Evolutionary conservation across 2,113 vertebrate species (phyloP), one percentile per base, ranked within the genome.

Genomic region (Melanerpes formicivorus): DNA sequence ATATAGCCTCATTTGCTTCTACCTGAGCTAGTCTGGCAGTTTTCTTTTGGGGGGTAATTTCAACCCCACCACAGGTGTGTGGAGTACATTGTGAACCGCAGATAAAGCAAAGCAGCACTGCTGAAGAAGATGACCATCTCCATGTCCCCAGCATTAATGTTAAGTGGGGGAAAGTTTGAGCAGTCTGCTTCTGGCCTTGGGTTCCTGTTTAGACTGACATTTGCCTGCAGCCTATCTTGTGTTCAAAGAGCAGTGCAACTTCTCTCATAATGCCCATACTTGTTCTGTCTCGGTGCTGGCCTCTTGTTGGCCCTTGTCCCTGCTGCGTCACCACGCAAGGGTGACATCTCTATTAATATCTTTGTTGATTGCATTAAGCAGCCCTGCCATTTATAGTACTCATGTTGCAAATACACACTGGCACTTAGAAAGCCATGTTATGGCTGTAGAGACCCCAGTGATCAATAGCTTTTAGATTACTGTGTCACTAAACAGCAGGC

Each of bases 401-500:
- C 54, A 10, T 23, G 71, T 62, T 85, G 88, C 65, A 86, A 78
- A 90, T 72, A 30, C 17, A 83, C 42, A 14, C 42, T 44, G 90
- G 86, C 90, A 69, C 46, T 90, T 87, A 71, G 30, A 63, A 93
- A 94, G 82, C 66, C 74, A 60, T 78, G 54, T 84, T 93, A 60
- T 81, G 77, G 89, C 80, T 93, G 72, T 72, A 76, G 87, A 95
- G 71, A 87, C 87, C 80, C 90, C 76, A 91, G 79, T 73, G 92
- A 95, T 96, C 96, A 88, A 96, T 96, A 92, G 87, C 90, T 89
- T 95, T 96, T 96, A 95, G 88, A 96, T 97, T 95, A 93, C 88
- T 87, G 87, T 92, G 92, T 86, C 62, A 74, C 72, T 89, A 80
- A 96, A 81, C 74, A 87, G 90, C 90, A 93, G 90, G 77, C 90